phyloP scores from a whole-genome alignment of 2,113 vertebrate species.

The Mormyrus lacerda region DNA sequence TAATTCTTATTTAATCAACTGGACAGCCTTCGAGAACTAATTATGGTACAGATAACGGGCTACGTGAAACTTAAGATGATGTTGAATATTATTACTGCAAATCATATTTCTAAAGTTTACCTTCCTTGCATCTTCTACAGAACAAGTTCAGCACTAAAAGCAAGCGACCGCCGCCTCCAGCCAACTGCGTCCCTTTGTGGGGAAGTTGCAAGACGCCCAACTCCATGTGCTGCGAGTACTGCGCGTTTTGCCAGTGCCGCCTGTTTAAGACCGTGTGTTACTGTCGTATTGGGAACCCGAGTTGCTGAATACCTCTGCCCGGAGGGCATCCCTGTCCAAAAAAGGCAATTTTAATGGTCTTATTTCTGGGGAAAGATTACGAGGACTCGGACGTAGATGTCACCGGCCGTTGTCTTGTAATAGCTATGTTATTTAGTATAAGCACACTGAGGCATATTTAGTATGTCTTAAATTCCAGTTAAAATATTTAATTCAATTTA shows the following conservation, averaged over 20 bases:
- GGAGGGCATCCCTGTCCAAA: not conserved
- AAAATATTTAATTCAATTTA: not conserved
- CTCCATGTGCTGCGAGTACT: conserved; percentile 70
- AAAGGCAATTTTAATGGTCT: not conserved
- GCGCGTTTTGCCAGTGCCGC: conserved; percentile 74
- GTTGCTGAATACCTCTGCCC: conserved; percentile 57
- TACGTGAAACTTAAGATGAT: not conserved
- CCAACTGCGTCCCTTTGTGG: conserved; percentile 67
- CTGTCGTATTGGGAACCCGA: conserved; percentile 67
- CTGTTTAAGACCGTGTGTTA: conserved; percentile 75
- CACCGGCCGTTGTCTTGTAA: not conserved
- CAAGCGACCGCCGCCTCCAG: conserved; percentile 51
- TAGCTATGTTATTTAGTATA: not conserved
- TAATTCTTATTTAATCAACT: not conserved
- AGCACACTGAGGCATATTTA: not conserved
- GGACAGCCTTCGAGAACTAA: not conserved
- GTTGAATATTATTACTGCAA: not conserved
- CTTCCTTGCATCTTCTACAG: conserved; percentile 29
- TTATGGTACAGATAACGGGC: not conserved
- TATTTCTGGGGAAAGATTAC: not conserved
- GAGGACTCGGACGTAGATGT: not conserved
- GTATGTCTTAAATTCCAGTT: not conserved
- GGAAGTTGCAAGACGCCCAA: conserved; percentile 65
- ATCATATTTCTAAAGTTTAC: not conserved
- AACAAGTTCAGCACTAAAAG: conserved; percentile 36